These are phyloP conservation scores for Cacatua alba DNA, from an alignment of 2,113 vertebrate genomes.

Conservation along the genomic window DNA sequence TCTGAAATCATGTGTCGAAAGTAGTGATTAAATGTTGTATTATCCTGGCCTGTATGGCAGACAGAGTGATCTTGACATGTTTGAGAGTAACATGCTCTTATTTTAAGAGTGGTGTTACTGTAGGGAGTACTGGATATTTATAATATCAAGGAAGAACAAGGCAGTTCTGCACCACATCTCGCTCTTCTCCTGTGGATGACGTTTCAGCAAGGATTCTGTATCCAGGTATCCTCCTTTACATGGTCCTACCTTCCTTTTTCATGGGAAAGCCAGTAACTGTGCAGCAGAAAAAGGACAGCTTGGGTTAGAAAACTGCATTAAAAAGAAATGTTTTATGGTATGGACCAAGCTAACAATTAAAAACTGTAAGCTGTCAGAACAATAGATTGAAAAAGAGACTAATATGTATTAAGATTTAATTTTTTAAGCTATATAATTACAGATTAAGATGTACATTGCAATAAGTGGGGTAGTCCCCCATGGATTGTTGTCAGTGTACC, in stretches of 20 bases:
- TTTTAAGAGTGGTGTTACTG: neutral
- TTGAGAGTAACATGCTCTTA: neutral
- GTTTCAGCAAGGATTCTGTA: neutral
- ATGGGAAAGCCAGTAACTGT: neutral
- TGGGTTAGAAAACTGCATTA: neutral
- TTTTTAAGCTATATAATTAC: neutral
- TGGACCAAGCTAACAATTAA: neutral
- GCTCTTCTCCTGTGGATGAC: neutral
- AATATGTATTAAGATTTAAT: neutral
- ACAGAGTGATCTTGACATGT: neutral
- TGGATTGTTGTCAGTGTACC: neutral
- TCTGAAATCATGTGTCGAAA: neutral
- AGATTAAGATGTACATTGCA: neutral
- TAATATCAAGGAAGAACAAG: neutral
- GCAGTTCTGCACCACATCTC: neutral
- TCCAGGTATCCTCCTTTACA: accelerated
- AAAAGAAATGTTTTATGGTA: neutral
- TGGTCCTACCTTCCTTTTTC: neutral
- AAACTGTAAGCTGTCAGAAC: neutral
- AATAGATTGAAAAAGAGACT: neutral
- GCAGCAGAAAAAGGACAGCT: neutral
- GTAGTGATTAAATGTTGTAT: neutral
- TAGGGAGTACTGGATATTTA: neutral
- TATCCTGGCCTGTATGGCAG: neutral
- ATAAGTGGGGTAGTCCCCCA: neutral